phyloP scores from a whole-genome alignment of 2,113 vertebrate species.

The Aviceda subcristata region DNA sequence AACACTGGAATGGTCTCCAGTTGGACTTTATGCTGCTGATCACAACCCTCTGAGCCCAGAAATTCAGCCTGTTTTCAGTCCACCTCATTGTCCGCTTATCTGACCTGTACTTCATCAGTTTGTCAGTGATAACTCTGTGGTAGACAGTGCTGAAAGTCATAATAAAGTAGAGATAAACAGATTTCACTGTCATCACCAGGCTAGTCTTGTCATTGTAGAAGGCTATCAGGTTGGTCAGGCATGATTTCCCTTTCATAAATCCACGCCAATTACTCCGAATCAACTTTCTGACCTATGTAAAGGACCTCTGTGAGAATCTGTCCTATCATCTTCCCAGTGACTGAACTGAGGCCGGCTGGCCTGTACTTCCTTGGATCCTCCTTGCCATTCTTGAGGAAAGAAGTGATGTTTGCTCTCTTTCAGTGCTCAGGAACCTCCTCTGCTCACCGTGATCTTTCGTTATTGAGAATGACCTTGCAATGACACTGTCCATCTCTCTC shows the following conservation, averaged over 20 bases:
- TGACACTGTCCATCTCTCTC: background rate
- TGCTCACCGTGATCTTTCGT: background rate
- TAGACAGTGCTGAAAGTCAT: background rate
- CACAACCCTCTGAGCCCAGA: background rate
- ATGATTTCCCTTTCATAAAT: background rate
- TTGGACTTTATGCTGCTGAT: background rate
- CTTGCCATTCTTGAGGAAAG: background rate
- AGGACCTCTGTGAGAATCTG: background rate
- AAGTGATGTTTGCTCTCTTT: background rate
- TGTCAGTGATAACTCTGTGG: background rate
- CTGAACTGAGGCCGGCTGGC: background rate
- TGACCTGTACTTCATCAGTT: background rate
- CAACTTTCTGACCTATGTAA: background rate
- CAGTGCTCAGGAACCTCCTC: background rate
- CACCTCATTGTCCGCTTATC: background rate
- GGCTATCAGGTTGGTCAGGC: background rate
- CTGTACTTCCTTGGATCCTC: background rate
- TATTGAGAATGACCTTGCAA: background rate
- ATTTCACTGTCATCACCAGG: background rate
- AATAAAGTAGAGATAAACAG: background rate
- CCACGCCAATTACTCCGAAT: background rate
- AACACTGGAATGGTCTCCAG: background rate
- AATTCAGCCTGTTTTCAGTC: background rate
- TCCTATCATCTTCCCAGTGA: background rate
- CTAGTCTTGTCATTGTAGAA: background rate